Base-by-base conservation (phyloP, 2,797 vertebrate genomes). In the Fundulus diaphanus region DNA sequence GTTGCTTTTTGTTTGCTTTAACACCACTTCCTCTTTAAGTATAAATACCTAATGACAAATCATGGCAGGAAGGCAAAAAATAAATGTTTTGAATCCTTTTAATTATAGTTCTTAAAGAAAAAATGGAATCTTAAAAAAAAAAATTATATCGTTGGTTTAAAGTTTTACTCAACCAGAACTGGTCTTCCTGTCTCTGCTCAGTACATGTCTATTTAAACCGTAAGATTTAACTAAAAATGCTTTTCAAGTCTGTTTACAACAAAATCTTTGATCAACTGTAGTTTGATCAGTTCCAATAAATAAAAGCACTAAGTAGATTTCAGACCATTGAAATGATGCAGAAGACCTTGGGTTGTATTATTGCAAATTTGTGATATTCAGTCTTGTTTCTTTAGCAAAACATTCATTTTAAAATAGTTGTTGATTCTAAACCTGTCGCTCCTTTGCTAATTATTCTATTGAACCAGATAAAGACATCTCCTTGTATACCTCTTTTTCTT, bases 401-500 rank as follows among this genome's bases (percentile, higher is more conserved):
- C 42, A 46, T 44, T 54, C 20, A 37, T 54, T 52, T 52, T 40
- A 13, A 70, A 54, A 52, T 40, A 1, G 24, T 27, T 37, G 13
- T 71, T 56, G n/a, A n/a, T 56, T 29, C n/a, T 68, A 16, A 31
- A 7, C 16, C 27, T 6, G 16, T 46, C 7, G 18, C 51, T 56
- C 40, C 15, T 67, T 44, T 44, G 15, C 22, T 7, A 35, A 52
- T 40, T 16, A 3, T 15, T 74, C 29, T 11, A 18, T 13, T 56
- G n/a, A 16, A 27, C 37, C 20, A 16, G 4, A 24, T 29, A 8
- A 18, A 5, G 27, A 46, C 65, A 3, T 27, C 66, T 27, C 22
- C 18, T 42, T 63, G 51, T 76, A 40, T 63, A 61, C 11, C 29
- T 74, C 63, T n/a, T 78, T 54, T 69, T 85, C 86, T 42, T 85